Evolutionary conservation across 1,140 invertebrate genomes (phyloP).

Genomic region (Eurosta solidaginis): DNA sequence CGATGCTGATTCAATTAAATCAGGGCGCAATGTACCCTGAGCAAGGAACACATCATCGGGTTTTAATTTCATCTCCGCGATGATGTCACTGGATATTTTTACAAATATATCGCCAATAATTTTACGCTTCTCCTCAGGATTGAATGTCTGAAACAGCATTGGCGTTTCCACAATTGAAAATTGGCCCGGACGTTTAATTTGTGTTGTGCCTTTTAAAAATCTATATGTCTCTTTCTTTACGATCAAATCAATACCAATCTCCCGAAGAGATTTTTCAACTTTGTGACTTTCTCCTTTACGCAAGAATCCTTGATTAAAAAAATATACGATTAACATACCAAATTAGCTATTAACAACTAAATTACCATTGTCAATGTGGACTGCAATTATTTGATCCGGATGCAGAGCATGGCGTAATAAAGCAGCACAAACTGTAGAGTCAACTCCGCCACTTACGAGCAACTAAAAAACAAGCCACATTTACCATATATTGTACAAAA

Average conservation of each 20-base stretch:
- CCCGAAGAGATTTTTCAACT: slow-evolving; percentile 83
- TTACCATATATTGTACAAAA: slow-evolving; percentile 4
- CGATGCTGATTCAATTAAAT: slow-evolving; percentile 97
- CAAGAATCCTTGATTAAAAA: slow-evolving; percentile 76
- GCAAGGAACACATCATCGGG: slow-evolving; percentile 85
- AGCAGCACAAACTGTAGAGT: slow-evolving; percentile 97
- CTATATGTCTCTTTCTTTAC: slow-evolving; percentile 76
- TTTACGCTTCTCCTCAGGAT: slow-evolving; percentile 96
- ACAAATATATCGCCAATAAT: slow-evolving; percentile 99
- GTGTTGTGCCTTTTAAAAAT: slow-evolving; percentile 81
- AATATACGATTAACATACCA: neutral
- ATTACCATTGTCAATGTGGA: slow-evolving; percentile 93
- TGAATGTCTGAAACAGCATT: slow-evolving; percentile 82
- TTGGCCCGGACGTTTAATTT: slow-evolving; percentile 63
- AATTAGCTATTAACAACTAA: slow-evolving; percentile 43
- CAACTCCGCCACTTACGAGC: slow-evolving; percentile 94
- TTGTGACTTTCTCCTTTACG: slow-evolving; percentile 90
- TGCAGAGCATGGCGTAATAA: slow-evolving; percentile 86
- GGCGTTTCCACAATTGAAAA: slow-evolving; percentile 73
- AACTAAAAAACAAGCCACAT: slow-evolving; percentile 65
- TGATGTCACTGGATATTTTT: slow-evolving; percentile 82
- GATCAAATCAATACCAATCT: slow-evolving; percentile 85
- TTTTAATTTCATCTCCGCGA: slow-evolving; percentile 78
- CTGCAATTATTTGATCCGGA: slow-evolving; percentile 90
- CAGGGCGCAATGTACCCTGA: slow-evolving; percentile 93